phyloP scores from a whole-genome alignment of 2,113 vertebrate genomes.

The Osmerus eperlanus region DNA sequence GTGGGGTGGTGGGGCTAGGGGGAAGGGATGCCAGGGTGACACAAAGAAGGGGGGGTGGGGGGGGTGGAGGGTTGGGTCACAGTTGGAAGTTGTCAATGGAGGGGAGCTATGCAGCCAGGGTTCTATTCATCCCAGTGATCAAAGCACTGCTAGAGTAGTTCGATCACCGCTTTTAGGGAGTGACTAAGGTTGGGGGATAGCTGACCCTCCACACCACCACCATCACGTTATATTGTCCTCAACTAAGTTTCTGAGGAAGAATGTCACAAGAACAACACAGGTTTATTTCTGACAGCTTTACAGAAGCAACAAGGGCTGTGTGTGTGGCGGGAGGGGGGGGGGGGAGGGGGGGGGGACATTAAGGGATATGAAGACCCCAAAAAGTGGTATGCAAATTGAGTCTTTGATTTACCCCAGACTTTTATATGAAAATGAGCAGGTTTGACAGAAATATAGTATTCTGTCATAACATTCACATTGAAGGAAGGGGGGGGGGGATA shows the following conservation, averaged over 20 bases:
- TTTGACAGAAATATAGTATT: constrained; percentile 60
- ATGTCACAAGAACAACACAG: constrained; percentile 18
- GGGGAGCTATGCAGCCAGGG: constrained; percentile 60
- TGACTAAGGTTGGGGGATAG: constrained; percentile 53
- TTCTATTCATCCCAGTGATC: constrained; percentile 63
- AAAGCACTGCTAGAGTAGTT: constrained; percentile 43
- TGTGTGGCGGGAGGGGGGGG: constrained; percentile 5
- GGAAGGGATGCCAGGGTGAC: constrained; percentile 58
- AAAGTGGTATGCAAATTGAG: constrained; percentile 57
- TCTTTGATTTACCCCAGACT: constrained; percentile 64
- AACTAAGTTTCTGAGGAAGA: constrained; percentile 14
- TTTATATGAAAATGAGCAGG: constrained; percentile 63
- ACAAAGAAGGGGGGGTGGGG: constrained; percentile 24
- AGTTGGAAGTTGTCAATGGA: constrained; percentile 66
- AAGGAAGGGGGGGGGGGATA: constrained; percentile 22
- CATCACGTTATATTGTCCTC: background rate
- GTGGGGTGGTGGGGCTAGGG: constrained; percentile 23
- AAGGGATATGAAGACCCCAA: background rate
- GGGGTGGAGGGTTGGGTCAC: constrained; percentile 37
- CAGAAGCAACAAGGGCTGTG: constrained; percentile 22
- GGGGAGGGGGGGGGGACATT: constrained; percentile 22
- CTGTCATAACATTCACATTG: constrained; percentile 63
- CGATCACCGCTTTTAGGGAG: constrained; percentile 38
- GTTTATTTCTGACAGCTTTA: constrained; percentile 51
- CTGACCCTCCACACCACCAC: too few relatives aligned